Evolutionary conservation across 2,113 vertebrate species (phyloP).

Genomic region (Periophthalmodon schlosseri): DNA sequence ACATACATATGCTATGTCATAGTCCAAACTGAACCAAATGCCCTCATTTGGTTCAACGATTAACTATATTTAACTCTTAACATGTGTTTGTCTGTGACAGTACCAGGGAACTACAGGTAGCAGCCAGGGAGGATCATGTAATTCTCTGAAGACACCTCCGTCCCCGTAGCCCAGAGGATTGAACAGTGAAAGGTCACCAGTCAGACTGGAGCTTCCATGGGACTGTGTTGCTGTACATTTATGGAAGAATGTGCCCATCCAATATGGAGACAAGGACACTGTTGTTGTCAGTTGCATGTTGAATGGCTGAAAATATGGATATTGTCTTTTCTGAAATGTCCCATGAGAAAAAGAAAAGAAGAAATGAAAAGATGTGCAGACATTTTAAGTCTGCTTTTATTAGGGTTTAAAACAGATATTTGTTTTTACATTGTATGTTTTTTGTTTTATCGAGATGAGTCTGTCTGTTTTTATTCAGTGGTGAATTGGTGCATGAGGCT

Average conservation of each 20-base stretch:
- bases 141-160: constrained; percentile 78
- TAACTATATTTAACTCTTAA: neutral
- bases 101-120: constrained; percentile 73
- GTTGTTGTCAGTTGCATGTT: constrained; percentile 84
- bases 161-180: constrained; percentile 71
- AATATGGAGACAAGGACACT: constrained; percentile 39
- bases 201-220: constrained; percentile 21
- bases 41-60: too few species aligned
- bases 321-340: constrained; percentile 71
- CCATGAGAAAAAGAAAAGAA: constrained; percentile 42
- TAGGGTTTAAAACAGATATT: constrained; percentile 59
- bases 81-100: constrained; percentile 39
- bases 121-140: constrained; percentile 79
- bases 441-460: constrained; percentile 69
- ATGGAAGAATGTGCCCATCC: constrained; percentile 19
- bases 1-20: too few species aligned
- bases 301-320: constrained; percentile 73
- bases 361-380: constrained; percentile 32
- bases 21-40: too few species aligned
- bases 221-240: constrained; percentile 22
- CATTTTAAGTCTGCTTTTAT: constrained; percentile 60
- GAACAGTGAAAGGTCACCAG: constrained; percentile 21
- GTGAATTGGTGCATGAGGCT: constrained; percentile 86
- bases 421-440: constrained; percentile 71
- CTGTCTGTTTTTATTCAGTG: constrained; percentile 61